Evolutionary conservation across 2,113 vertebrate species (phyloP).

Genomic region (Sapajus apella): DNA sequence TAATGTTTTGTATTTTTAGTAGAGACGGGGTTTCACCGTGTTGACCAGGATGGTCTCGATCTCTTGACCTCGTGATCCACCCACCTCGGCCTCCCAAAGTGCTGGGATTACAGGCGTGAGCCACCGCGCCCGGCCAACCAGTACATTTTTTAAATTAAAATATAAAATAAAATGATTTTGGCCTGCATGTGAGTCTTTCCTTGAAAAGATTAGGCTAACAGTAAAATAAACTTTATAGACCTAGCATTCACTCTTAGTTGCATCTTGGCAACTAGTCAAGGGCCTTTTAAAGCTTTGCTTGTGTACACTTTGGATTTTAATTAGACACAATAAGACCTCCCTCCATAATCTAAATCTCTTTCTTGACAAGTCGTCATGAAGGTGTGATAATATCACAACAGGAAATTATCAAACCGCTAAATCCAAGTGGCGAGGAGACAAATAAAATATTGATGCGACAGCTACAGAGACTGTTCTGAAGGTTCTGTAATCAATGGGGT

Average conservation of each 20-base stretch:
- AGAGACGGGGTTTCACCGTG: too few relatives aligned
- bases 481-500: background rate
- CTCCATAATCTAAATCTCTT: background rate
- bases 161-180: background rate
- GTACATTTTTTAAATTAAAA: background rate
- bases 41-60: too few relatives aligned
- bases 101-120: too few relatives aligned
- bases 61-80: too few relatives aligned
- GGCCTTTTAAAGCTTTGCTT: background rate
- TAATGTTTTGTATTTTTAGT: too few relatives aligned
- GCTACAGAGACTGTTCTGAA: background rate
- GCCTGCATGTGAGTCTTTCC: background rate
- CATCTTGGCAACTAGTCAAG: background rate
- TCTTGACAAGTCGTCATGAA: constrained; percentile 30
- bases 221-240: background rate
- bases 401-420: constrained; percentile 19
- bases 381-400: background rate
- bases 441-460: background rate
- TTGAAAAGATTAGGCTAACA: background rate
- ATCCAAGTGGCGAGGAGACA: constrained; percentile 6
- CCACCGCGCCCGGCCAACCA: too few relatives aligned
- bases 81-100: too few relatives aligned
- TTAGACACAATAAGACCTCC: background rate
- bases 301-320: constrained; percentile 22
- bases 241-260: background rate